Evolutionary conservation across 2,888 invertebrate species (phyloP).

Genomic region (Belgica antarctica): DNA sequence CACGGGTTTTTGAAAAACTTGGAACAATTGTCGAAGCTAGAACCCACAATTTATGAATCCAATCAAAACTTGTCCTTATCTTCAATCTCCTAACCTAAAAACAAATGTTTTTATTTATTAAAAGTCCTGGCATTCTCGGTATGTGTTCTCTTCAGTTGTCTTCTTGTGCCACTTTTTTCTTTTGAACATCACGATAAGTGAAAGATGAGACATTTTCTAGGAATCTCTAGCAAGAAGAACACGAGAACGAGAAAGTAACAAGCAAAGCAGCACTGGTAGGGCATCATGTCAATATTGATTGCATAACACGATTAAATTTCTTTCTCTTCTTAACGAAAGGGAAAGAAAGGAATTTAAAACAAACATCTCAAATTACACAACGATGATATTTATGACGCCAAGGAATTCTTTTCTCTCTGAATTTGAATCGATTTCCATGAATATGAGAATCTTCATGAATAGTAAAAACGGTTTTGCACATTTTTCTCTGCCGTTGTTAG

Average conservation of each 20-base stretch:
- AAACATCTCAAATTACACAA: conserved; percentile 23
- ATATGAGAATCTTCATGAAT: neutral
- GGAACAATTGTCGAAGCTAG: no score
- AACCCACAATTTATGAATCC: no score
- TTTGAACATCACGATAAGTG: neutral
- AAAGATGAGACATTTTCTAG: conserved; percentile 28
- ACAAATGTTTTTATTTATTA: no score
- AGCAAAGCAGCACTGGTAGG: neutral
- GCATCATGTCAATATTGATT: conserved; percentile 33
- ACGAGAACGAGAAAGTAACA: neutral
- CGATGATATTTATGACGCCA: neutral
- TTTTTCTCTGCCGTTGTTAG: conserved; percentile 7
- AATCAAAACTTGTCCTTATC: no score
- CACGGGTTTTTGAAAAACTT: no score
- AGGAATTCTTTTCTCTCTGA: neutral
- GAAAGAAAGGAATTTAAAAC: neutral
- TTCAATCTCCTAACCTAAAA: no score
- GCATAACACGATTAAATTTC: conserved; percentile 34
- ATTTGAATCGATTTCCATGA: neutral
- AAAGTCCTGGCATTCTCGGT: no score
- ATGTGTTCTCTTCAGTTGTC: neutral
- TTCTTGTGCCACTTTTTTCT: neutral
- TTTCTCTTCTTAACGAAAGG: neutral
- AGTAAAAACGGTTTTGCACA: no score
- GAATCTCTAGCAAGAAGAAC: conserved; percentile 29